These are phyloP conservation scores for Cantharis lateralis DNA, from an alignment of 2,888 invertebrate genomes.

Conservation along the genomic window DNA sequence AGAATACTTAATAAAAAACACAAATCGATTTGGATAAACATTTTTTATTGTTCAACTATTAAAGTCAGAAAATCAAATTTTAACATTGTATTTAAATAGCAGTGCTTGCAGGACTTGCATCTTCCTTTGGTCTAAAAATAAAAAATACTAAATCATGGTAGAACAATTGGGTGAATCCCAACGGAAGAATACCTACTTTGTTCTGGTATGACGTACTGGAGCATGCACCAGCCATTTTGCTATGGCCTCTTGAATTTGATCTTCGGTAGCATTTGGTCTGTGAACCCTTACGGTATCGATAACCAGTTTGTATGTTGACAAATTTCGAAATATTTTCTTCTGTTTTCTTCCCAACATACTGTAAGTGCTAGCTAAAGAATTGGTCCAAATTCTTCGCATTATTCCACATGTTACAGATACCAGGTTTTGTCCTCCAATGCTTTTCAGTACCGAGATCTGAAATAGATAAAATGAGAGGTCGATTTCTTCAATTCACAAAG, in stretches of 20 bases:
- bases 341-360: neutral
- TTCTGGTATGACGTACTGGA: neutral
- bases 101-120: neutral
- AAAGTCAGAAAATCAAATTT: neutral
- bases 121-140: neutral
- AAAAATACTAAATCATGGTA: neutral
- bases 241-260: neutral
- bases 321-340: neutral
- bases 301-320: neutral
- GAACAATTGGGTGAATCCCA: neutral
- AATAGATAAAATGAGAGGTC: neutral
- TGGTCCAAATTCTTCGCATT: neutral
- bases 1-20: too few species aligned
- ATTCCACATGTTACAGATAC: neutral
- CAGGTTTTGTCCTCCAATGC: neutral
- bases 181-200: neutral
- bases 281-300: neutral
- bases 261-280: neutral
- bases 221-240: neutral
- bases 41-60: neutral
- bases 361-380: neutral
- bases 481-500: neutral
- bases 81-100: neutral
- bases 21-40: neutral
- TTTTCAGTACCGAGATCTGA: neutral